These are phyloP conservation scores for Zoanthus sansibaricus DNA, from an alignment of 92 coral and sea anemone species.

Conservation along the genomic window DNA sequence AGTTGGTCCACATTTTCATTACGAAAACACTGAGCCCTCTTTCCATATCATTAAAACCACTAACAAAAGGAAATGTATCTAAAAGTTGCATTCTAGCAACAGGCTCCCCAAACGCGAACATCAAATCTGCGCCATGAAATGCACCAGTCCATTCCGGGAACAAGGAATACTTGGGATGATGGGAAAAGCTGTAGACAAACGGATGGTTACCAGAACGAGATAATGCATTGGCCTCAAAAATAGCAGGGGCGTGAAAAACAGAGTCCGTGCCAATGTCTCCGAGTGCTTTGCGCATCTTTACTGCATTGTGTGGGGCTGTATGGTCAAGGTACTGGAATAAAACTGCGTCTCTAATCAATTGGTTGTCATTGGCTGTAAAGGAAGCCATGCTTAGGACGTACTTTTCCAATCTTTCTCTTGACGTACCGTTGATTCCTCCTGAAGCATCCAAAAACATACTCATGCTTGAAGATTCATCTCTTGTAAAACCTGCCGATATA, in stretches of 20 bases:
- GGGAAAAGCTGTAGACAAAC: neutral
- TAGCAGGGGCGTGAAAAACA: slow-evolving; percentile 59
- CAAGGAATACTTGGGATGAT: slow-evolving; percentile 37
- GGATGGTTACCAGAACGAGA: slow-evolving; percentile 18
- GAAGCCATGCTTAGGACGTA: neutral
- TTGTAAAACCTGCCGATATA: slow-evolving; percentile 20
- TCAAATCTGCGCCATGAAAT: slow-evolving; percentile 22
- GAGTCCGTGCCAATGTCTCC: slow-evolving; percentile 44
- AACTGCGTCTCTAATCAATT: slow-evolving; percentile 45
- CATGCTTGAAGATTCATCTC: slow-evolving; percentile 36
- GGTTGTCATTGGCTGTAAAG: slow-evolving; percentile 21
- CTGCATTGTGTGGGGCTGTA: neutral
- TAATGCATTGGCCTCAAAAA: slow-evolving; percentile 53
- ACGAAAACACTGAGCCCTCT: slow-evolving; percentile 45
- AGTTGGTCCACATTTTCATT: no score
- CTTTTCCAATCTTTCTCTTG: slow-evolving; percentile 32
- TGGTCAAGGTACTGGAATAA: slow-evolving; percentile 45
- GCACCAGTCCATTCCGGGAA: slow-evolving; percentile 49
- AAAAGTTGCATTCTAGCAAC: neutral
- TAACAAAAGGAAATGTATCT: neutral
- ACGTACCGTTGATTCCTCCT: slow-evolving; percentile 38
- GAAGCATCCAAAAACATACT: slow-evolving; percentile 21
- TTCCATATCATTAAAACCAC: slow-evolving; percentile 48
- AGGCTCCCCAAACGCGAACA: slow-evolving; percentile 50
- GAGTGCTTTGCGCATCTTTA: slow-evolving; percentile 38